Evolutionary conservation across 2,113 vertebrate genomes (phyloP).

Genomic region (Anseranas semipalmata): DNA sequence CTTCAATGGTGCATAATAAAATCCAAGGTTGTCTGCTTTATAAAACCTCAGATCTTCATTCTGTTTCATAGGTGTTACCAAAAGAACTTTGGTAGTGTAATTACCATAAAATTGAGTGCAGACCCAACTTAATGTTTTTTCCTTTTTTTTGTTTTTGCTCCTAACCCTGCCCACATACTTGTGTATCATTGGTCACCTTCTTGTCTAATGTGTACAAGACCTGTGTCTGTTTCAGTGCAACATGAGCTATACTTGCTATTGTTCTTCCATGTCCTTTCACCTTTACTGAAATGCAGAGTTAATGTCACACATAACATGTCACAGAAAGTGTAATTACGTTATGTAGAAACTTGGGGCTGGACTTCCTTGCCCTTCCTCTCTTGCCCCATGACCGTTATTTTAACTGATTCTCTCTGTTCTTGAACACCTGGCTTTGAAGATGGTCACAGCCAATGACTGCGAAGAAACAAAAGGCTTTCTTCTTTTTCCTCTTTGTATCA

Average conservation of each 20-base stretch:
- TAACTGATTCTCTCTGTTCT: background rate
- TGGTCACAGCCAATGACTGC: rapidly evolving
- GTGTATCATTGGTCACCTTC: background rate
- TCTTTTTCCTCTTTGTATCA: background rate
- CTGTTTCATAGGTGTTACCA: background rate
- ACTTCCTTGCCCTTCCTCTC: background rate
- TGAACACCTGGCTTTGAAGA: background rate
- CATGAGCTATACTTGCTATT: background rate
- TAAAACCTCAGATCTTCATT: background rate
- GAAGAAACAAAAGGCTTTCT: background rate
- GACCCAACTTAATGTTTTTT: background rate
- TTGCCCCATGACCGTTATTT: background rate
- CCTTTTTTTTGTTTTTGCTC: background rate
- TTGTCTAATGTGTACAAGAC: background rate
- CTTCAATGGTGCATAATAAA: background rate
- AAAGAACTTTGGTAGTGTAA: background rate
- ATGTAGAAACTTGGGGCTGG: background rate
- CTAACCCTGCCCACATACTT: rapidly evolving
- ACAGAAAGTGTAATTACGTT: background rate
- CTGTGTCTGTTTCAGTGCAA: background rate
- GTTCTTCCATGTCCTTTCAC: background rate
- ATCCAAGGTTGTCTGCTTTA: background rate
- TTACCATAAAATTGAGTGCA: background rate
- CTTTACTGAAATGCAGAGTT: background rate
- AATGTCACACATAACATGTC: background rate